A percentile compares a stretch with the other conserved stretches of the same genome.
Conservation (phyloP, 2,113 vertebrate species). For the Pangasianodon gigas region DNA sequence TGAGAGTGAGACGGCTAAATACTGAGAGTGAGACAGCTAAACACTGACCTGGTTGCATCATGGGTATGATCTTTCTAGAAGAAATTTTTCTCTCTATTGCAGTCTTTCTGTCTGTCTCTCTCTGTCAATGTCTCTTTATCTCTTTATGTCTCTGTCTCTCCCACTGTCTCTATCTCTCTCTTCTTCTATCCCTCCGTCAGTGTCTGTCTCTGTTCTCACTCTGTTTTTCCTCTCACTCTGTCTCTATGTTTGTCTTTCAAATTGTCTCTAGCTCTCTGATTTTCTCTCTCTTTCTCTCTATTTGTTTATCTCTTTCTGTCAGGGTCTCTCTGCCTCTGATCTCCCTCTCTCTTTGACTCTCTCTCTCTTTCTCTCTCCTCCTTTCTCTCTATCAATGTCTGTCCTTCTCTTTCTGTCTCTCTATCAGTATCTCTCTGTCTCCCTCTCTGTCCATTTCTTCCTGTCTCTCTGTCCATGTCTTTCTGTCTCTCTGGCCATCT, state of each 20-base stretch:
- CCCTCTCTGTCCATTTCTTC: too few species aligned
- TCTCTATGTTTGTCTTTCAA: not conserved
- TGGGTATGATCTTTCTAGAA: too few species aligned
- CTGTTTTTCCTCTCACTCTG: too few species aligned
- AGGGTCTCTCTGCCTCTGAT: not conserved
- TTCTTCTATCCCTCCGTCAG: too few species aligned
- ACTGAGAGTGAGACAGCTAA: not conserved
- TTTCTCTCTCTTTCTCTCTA: not conserved
- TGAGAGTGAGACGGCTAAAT: not conserved
- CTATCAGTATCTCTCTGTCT: not conserved
- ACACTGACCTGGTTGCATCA: not conserved
- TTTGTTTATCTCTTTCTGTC: not conserved
- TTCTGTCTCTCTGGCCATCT: not conserved
- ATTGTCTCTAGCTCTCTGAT: not conserved
- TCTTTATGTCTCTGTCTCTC: too few species aligned
- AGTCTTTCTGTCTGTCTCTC: too few species aligned
- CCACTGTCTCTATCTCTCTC: not conserved
- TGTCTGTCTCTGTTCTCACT: too few species aligned
- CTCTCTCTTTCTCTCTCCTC: slow-evolving; percentile 5
- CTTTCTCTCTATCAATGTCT: slow-evolving; percentile 14
- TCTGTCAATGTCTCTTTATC: too few species aligned
- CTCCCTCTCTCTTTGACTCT: not conserved
- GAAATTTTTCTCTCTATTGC: too few species aligned
- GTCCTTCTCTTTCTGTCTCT: slow-evolving; percentile 9
- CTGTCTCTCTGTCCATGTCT: not conserved